These are phyloP conservation scores for Hemitrygon akajei DNA, from an alignment of 2,797 vertebrate species.

Conservation along the genomic window DNA sequence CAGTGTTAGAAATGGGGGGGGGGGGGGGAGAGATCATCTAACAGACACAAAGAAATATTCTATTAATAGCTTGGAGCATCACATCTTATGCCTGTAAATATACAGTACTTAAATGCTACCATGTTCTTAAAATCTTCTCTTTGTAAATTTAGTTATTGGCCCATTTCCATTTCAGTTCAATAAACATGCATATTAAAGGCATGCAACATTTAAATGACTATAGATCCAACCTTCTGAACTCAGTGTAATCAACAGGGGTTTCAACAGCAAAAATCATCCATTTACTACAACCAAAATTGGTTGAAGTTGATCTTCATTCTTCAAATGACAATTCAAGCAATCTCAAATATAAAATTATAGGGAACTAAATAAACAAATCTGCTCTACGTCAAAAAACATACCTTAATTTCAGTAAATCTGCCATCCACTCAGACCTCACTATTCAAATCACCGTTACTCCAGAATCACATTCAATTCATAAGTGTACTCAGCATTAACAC, in stretches of 20 bases:
- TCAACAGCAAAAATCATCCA: neutral
- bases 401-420: neutral
- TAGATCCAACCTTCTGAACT: neutral
- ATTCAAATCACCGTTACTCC: neutral
- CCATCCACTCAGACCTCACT: neutral
- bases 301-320: conserved; percentile 2
- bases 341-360: neutral
- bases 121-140: neutral
- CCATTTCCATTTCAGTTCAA: neutral
- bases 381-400: neutral
- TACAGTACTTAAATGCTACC: neutral
- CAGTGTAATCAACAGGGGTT: neutral
- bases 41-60: too few relatives aligned
- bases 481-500: neutral
- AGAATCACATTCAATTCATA: too few relatives aligned
- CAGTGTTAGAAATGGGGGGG: neutral
- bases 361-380: neutral
- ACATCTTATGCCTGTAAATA: neutral
- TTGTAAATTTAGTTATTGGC: neutral
- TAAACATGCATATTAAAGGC: neutral
- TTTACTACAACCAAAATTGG: neutral
- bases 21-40: neutral
- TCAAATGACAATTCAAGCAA: neutral
- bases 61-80: neutral
- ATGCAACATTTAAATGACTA: neutral